These are phyloP conservation scores for Triplophysa bombifrons DNA, from an alignment of 2,797 vertebrate species.

Conservation along the genomic window DNA sequence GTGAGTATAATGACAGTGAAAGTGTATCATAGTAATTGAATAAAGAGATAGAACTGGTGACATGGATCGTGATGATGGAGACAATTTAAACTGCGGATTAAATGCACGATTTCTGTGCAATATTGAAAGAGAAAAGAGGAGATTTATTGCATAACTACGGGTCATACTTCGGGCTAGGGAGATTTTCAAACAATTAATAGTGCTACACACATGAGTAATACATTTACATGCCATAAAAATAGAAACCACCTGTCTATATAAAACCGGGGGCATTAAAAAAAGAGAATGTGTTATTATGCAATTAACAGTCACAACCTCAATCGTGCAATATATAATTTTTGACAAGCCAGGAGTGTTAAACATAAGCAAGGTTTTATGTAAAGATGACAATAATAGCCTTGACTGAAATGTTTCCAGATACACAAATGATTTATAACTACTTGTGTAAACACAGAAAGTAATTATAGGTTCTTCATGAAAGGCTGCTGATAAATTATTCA, in stretches of 20 bases:
- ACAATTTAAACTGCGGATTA: neutral
- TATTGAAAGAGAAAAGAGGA: neutral
- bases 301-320: neutral
- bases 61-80: neutral
- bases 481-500: constrained; percentile 72
- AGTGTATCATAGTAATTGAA: neutral
- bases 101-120: neutral
- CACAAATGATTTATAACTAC: constrained; percentile 74
- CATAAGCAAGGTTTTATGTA: constrained; percentile 58
- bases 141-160: no score
- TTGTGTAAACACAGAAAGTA: constrained; percentile 74
- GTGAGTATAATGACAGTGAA: neutral
- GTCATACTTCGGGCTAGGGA: no score
- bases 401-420: constrained; percentile 58
- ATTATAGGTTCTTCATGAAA: constrained; percentile 71
- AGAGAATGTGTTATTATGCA: neutral
- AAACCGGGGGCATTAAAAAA: neutral
- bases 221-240: no score
- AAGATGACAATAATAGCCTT: constrained; percentile 63
- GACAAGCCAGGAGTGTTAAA: neutral
- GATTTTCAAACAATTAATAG: no score
- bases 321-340: neutral
- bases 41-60: neutral
- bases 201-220: no score
- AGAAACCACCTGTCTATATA: no score